Base-by-base conservation (phyloP, 2,888 invertebrate species). In the Harpalus rubripes region DNA sequence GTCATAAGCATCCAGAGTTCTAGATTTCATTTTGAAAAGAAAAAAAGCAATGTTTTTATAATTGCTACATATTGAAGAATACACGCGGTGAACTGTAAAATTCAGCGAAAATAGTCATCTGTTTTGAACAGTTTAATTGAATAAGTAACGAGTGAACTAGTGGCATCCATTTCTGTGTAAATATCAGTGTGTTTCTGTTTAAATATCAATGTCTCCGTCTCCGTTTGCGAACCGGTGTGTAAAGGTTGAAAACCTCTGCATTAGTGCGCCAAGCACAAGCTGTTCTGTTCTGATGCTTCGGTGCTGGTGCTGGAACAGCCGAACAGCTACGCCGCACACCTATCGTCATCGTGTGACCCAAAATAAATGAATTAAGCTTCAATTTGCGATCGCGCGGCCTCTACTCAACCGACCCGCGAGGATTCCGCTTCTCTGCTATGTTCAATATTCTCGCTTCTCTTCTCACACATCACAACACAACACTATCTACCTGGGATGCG, bases 341-440 rank as follows among this genome's bases (percentile, higher is more conserved):
- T 65, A 65, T 65, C 44, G 72, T 41, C 44, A 74, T 74, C 72
- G 72, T 74, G 72, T 74, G 72, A 74, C 72, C 72, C 72, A 74
- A 74, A 74, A 74, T 74, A 74, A 74, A 74, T 74, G 72, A 74
- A 74, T 74, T 74, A 74, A 74, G 44, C 72, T 72, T 72, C 72
- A 72, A 72, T 72, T 72, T 72, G 72, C 72, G 68, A 68, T 68
- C 68, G 39, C 22, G 63, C 41, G 41, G 68, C 39, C 32, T 68
- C n/a, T 39, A 68, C 68, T 68, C 68, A 39, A 15, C 59, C 59
- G 59, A 16, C 63, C 12, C 18, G 44, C 63, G 26, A 59, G 16
- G 63, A 32, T 32, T 18, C 63, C 10, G 39, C 39, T 68, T 15
- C 39, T 39, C 65, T 65, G 22, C 22, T 22, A 22, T 22, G 22